Percentiles rank a stretch among this genome's conserved stretches.
Conservation (phyloP, 2,888 invertebrate species). For the Cybosia mesomella region DNA sequence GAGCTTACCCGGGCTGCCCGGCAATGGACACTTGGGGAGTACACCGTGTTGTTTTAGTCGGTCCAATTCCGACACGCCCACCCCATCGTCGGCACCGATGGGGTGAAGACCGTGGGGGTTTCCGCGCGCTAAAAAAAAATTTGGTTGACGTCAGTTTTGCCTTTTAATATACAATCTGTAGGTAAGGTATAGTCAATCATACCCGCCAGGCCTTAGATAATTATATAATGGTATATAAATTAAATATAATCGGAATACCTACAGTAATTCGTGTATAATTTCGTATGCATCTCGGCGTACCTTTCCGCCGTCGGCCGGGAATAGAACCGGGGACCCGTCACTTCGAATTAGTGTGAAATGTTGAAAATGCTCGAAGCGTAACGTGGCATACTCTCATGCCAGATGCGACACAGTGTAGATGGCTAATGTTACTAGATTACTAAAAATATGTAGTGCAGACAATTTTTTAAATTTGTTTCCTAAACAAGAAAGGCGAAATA, state of each 20-base stretch:
- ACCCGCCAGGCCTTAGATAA: too few relatives aligned
- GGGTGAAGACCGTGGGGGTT: too few relatives aligned
- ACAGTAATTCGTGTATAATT: constrained; percentile 50
- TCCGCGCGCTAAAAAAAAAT: too few relatives aligned
- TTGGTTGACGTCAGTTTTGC: too few relatives aligned
- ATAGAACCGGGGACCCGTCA: constrained; percentile 82
- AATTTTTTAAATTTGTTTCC: not conserved
- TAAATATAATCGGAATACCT: constrained; percentile 34
- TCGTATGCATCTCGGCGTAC: constrained; percentile 57
- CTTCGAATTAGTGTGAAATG: constrained; percentile 82
- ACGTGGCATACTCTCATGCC: constrained; percentile 57
- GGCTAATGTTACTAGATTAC: constrained; percentile 3
- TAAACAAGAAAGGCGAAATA: not conserved
- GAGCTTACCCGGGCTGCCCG: too few relatives aligned
- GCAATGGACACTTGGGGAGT: too few relatives aligned
- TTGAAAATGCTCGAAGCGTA: constrained; percentile 74
- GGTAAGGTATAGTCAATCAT: too few relatives aligned
- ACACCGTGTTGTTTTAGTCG: too few relatives aligned
- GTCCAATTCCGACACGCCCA: too few relatives aligned
- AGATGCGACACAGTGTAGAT: constrained; percentile 44
- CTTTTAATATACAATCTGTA: too few relatives aligned
- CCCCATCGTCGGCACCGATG: too few relatives aligned
- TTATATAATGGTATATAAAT: not conserved
- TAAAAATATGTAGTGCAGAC: not conserved
- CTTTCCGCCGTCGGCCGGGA: constrained; percentile 70